Evolutionary conservation across 2,113 vertebrate genomes (phyloP).

Genomic region (Prinia subflava): DNA sequence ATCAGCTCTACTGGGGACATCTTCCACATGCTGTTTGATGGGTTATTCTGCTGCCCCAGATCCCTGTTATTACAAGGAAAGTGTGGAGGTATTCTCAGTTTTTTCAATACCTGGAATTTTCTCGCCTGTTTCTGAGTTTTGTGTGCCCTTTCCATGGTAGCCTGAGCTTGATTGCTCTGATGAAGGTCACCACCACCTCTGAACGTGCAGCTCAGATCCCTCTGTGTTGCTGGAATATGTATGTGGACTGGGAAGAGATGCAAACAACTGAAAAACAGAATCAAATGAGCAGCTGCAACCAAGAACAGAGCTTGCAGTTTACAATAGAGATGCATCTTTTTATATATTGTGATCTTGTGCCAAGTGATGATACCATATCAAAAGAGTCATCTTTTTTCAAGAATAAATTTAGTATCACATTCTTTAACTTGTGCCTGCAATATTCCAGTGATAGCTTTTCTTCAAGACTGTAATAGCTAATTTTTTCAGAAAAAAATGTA

Average conservation of each 20-base stretch:
- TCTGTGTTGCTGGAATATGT: not conserved
- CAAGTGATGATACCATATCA: not conserved
- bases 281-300: rapidly evolving
- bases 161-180: not conserved
- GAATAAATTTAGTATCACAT: not conserved
- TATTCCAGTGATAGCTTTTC: not conserved
- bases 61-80: not conserved
- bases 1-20: not conserved
- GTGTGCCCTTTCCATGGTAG: not conserved
- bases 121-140: not conserved
- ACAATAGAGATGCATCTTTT: not conserved
- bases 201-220: not conserved
- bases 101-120: not conserved
- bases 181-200: not conserved
- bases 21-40: not conserved
- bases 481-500: not conserved
- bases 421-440: not conserved
- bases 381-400: not conserved
- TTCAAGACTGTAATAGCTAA: not conserved
- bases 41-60: not conserved
- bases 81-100: not conserved
- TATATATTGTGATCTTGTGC: not conserved
- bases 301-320: not conserved
- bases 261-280: not conserved
- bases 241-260: not conserved